Conservation (phyloP, 2,113 vertebrate species). For the Daubentonia madagascariensis region DNA sequence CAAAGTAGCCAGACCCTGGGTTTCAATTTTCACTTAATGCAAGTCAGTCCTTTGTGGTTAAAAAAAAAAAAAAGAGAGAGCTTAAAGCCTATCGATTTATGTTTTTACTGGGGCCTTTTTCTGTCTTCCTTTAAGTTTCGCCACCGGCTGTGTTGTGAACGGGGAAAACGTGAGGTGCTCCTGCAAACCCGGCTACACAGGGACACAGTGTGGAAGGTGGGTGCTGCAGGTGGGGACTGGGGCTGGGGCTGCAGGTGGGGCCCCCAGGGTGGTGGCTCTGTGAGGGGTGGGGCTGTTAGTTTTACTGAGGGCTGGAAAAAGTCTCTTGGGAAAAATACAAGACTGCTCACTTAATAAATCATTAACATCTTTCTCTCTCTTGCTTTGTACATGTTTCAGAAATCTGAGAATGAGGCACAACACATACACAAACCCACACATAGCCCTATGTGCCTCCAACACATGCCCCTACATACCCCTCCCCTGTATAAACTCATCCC, state of each 20-base stretch:
- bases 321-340: background rate
- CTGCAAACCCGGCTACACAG: slow-evolving; percentile 91
- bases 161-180: slow-evolving; percentile 85
- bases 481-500: background rate
- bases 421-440: background rate
- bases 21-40: background rate
- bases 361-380: background rate
- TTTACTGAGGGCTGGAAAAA: background rate
- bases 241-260: background rate
- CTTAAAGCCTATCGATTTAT: background rate
- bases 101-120: slow-evolving; percentile 2
- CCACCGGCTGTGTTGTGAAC: slow-evolving; percentile 87
- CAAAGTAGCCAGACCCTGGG: background rate
- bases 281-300: background rate
- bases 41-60: background rate
- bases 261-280: background rate
- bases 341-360: background rate
- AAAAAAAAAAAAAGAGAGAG: background rate
- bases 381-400: background rate
- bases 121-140: slow-evolving; percentile 86
- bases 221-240: background rate
- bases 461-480: too few species aligned
- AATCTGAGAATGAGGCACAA: background rate
- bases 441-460: background rate
- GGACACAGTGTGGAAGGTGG: slow-evolving; percentile 91